phyloP scores from a whole-genome alignment of 1,140 invertebrate genomes.

The silkworm (Bombyx mori) region ASM3026992v2 NC_085126.1:3567001-3567500 shows the following conservation, averaged over 20 bases:
- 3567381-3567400: too few relatives aligned
- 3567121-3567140: slow-evolving; percentile 70
- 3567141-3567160: slow-evolving; percentile 66
- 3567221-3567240: neutral
- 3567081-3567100: slow-evolving; percentile 39
- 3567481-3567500: too few relatives aligned
- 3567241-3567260: neutral
- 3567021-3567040: slow-evolving; percentile 52
- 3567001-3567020: slow-evolving; percentile 31
- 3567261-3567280: too few relatives aligned
- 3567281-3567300: too few relatives aligned
- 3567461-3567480: too few relatives aligned
- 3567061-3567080: slow-evolving; percentile 57
- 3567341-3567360: too few relatives aligned
- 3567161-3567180: slow-evolving; percentile 63
- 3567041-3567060: slow-evolving; percentile 24
- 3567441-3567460: too few relatives aligned
- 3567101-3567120: slow-evolving; percentile 63
- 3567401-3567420: too few relatives aligned
- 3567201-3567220: neutral
- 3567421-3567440: too few relatives aligned
- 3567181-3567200: slow-evolving; percentile 24
- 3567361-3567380: too few relatives aligned
- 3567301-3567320: slow-evolving; percentile 7
- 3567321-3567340: neutral